Base-by-base conservation (phyloP, 2,113 vertebrate genomes). In the Microcebus murinus region DNA sequence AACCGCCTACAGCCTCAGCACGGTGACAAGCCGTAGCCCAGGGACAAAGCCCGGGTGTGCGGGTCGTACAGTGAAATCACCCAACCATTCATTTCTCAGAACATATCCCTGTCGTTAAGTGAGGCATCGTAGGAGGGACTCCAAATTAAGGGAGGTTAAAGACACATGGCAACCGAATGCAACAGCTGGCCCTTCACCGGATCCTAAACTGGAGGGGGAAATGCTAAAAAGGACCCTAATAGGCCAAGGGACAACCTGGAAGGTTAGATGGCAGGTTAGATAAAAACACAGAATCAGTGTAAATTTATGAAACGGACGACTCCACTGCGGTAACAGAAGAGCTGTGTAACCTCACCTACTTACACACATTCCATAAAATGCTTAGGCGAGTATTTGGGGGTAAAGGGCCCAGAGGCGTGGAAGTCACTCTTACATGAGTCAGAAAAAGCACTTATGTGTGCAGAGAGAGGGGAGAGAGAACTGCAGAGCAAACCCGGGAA, bases 101-200 rank as follows among this genome's bases (percentile, higher is more conserved):
- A 14, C 27, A 6, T 29, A 42, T 15, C 39, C 27, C 39, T 27
- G 42, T 27, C 13, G 14, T 29, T 17, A 13, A 8, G 14, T 14
- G 15, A 45, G 4, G 14, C 61, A 27, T 29, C 15, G 29, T 18
- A 17, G 17, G 73, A 76, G 15, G 27, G 27, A 18, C 17, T 85
- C 7, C 55, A 14, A 2, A 20, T 7, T 3, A 91, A 52, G 50
- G 86, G 13, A 55, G 45, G 67, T 1, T 21, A 57, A 48, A 74
- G 18, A 21, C 14, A 14, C 4, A 0, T 0, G 5, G 5, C 36
- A 25, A 21, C 39, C 17, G 31, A 1, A 45, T 11, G 21, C 0
- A 1, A 17, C 13, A 23, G 3, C 29, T 13, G 73, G 15, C 27
- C 39, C 48, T 42, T 1, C 31, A 1, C 45, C 13, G 25, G 50